Percentiles rank a stretch among this genome's conserved stretches.
Evolutionary conservation across 1,140 invertebrate species (phyloP).

Genomic region (Pogonus chalceus): DNA sequence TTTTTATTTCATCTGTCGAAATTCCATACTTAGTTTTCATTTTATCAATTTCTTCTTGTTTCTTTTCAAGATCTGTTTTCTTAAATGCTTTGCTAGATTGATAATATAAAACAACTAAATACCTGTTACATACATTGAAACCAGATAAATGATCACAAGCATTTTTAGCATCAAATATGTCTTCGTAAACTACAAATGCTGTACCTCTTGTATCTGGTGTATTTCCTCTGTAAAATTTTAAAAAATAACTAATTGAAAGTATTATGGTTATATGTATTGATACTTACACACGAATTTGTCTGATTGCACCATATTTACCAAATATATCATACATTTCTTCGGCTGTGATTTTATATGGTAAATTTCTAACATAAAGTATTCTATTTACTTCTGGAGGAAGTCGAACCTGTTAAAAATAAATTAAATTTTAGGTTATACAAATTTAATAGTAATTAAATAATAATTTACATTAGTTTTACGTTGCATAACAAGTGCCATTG

Average conservation of each 20-base stretch:
- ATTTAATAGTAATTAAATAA: conserved; percentile 10
- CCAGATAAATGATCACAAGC: conserved; percentile 98
- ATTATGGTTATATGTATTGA: conserved; percentile 4
- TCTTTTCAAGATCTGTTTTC: conserved; percentile 92
- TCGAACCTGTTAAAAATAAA: conserved; percentile 62
- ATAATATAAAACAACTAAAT: conserved; percentile 96
- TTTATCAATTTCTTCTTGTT: conserved; percentile 93
- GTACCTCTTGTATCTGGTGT: conserved; percentile 96
- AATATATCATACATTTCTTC: conserved; percentile 99
- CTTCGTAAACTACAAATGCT: conserved; percentile 98
- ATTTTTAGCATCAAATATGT: conserved; percentile 99
- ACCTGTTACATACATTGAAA: conserved; percentile 98
- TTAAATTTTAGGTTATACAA: conserved; percentile 12
- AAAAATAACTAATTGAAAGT: conserved; percentile 10
- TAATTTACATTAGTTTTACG: conserved; percentile 47
- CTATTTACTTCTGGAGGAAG: conserved; percentile 98
- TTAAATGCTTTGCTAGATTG: conserved; percentile 92
- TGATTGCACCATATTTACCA: conserved; percentile 98
- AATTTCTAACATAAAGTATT: conserved; percentile 92
- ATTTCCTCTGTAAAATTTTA: conserved; percentile 74
- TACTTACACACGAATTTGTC: conserved; percentile 96
- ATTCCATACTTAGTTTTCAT: conserved; percentile 89
- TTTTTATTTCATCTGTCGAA: conserved; percentile 37
- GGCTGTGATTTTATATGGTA: conserved; percentile 99
- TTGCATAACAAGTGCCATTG: conserved; percentile 51